Evolutionary conservation across 2,113 vertebrate species (phyloP).

Genomic region (Indri indri): DNA sequence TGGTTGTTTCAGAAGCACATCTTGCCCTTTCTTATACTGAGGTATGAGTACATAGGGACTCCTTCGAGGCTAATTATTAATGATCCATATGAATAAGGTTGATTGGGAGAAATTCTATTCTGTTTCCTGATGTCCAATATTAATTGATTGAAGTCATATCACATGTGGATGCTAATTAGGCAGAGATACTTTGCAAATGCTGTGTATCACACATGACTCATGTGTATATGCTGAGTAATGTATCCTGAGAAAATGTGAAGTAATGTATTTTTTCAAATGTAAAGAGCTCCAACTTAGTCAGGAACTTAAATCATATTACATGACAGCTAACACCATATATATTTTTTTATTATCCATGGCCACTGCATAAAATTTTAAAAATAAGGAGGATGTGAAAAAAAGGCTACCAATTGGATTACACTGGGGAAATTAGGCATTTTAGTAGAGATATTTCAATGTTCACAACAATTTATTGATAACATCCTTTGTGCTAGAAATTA

Average conservation of each 20-base stretch:
- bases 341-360: not conserved
- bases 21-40: not conserved
- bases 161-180: not conserved
- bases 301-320: not conserved
- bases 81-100: not conserved
- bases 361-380: not conserved
- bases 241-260: not conserved
- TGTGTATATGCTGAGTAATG: not conserved
- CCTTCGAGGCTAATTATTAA: not conserved
- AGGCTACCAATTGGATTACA: not conserved
- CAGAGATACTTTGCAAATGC: not conserved
- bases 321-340: not conserved
- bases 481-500: not conserved
- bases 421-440: not conserved
- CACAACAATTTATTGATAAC: not conserved
- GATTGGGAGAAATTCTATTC: not conserved
- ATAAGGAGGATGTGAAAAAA: not conserved
- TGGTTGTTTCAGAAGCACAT: not conserved
- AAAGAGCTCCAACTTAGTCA: not conserved
- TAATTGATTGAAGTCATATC: not conserved
- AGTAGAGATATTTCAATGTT: not conserved
- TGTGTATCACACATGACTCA: not conserved
- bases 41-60: not conserved
- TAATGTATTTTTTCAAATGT: not conserved
- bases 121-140: not conserved